Conservation (phyloP, 2,888 invertebrate species). For the Hyposoter didymator region DNA sequence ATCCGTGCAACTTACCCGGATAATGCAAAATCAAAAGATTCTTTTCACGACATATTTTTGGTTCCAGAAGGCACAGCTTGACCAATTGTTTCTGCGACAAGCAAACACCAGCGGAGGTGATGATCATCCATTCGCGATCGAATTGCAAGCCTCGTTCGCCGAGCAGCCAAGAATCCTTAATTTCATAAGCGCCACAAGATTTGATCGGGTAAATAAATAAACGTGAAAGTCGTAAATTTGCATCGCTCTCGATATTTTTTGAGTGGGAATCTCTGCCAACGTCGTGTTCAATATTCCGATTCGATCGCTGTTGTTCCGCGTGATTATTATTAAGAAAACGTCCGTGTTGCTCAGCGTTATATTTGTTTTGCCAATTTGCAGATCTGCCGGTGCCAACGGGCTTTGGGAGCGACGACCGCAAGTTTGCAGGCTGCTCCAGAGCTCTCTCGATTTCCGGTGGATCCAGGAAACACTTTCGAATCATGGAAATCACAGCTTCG, state of each 20-base stretch:
- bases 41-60: constrained; percentile 88
- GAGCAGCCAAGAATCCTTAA: constrained; percentile 89
- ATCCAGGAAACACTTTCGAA: constrained; percentile 90
- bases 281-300: constrained; percentile 25
- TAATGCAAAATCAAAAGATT: constrained; percentile 86
- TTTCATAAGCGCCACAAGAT: constrained; percentile 93
- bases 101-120: constrained; percentile 91
- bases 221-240: constrained; percentile 79
- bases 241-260: not conserved
- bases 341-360: not conserved
- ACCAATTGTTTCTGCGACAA: constrained; percentile 95
- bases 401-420: not conserved
- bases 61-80: constrained; percentile 91
- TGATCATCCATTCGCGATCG: constrained; percentile 98
- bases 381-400: constrained; percentile 30
- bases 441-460: constrained; percentile 83
- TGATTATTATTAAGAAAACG: constrained; percentile 13
- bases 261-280: constrained; percentile 21
- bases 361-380: constrained; percentile 8
- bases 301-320: constrained; percentile 14
- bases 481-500: constrained; percentile 89
- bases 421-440: constrained; percentile 77
- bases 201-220: constrained; percentile 95
- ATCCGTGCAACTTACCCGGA: constrained; percentile 85
- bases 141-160: constrained; percentile 92